phyloP scores from a whole-genome alignment of 1,140 invertebrate species.

The Drosophila yakuba region DNA sequence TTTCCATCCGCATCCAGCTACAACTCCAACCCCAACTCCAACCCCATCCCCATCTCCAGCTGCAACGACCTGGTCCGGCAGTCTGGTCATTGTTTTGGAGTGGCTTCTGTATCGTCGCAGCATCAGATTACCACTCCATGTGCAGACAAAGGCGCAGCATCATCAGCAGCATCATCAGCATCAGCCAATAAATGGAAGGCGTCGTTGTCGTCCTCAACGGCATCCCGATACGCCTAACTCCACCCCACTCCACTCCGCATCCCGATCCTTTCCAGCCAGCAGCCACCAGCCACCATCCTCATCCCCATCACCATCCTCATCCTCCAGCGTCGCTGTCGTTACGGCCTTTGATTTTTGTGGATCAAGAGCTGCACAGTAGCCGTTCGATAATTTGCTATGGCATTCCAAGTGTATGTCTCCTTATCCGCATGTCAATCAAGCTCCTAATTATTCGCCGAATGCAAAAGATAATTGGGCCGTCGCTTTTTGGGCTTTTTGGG shows the following conservation, averaged over 20 bases:
- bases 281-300: neutral
- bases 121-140: constrained; percentile 84
- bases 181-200: constrained; percentile 77
- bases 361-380: constrained; percentile 78
- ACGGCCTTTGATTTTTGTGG: constrained; percentile 79
- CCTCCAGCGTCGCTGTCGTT: constrained; percentile 29
- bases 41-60: no score
- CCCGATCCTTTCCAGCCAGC: neutral
- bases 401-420: constrained; percentile 85
- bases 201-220: constrained; percentile 62
- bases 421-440: constrained; percentile 85
- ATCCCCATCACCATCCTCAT: neutral
- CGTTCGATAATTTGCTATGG: constrained; percentile 84
- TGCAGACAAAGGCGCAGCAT: constrained; percentile 65
- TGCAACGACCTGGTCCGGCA: constrained; percentile 16
- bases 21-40: no score
- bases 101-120: constrained; percentile 51
- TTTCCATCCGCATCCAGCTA: constrained; percentile 32
- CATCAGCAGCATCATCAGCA: constrained; percentile 40
- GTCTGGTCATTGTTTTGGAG: constrained; percentile 62
- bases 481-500: constrained; percentile 57
- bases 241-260: constrained; percentile 13
- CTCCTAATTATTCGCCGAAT: constrained; percentile 84
- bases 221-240: constrained; percentile 12
- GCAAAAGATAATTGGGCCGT: constrained; percentile 81